A percentile compares a stretch with the other conserved stretches of the same genome.
Conservation (phyloP, 2,888 invertebrate genomes). For the Rutpela maculata region DNA sequence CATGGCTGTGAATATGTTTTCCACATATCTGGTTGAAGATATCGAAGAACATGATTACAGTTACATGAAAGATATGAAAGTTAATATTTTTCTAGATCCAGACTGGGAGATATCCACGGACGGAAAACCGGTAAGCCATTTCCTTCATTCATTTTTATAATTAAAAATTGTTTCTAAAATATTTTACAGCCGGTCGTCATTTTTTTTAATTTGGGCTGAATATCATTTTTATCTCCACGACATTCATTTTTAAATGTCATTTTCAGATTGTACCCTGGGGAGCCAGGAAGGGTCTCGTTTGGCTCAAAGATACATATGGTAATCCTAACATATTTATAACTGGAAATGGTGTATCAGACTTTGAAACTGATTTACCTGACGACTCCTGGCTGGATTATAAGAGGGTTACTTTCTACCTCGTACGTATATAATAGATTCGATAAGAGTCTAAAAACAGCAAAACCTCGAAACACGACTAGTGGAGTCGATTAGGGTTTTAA, state of each 20-base stretch:
- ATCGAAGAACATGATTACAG: background rate
- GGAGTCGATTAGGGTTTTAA: no score
- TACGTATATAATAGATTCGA: slow-evolving; percentile 66
- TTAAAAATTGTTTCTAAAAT: no score
- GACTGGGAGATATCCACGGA: slow-evolving; percentile 16
- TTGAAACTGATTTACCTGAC: background rate
- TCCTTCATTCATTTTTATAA: no score
- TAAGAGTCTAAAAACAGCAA: no score
- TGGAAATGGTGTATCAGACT: slow-evolving; percentile 79
- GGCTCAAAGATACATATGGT: slow-evolving; percentile 77
- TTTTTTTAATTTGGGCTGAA: no score
- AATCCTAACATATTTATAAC: slow-evolving; percentile 78
- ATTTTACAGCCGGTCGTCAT: no score
- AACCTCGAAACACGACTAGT: no score
- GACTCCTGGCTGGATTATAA: slow-evolving; percentile 5
- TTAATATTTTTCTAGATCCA: background rate
- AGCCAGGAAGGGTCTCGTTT: slow-evolving; percentile 79
- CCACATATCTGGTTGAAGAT: no score
- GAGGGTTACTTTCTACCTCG: slow-evolving; percentile 28
- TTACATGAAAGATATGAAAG: no score
- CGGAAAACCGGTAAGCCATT: slow-evolving; percentile 26
- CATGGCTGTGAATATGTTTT: no score
- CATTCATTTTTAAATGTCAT: background rate
- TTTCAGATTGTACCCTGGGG: slow-evolving; percentile 78
- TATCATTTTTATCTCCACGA: no score